Evolutionary conservation across 2,797 vertebrate species (phyloP).

Genomic region (Novumbra hubbsi): DNA sequence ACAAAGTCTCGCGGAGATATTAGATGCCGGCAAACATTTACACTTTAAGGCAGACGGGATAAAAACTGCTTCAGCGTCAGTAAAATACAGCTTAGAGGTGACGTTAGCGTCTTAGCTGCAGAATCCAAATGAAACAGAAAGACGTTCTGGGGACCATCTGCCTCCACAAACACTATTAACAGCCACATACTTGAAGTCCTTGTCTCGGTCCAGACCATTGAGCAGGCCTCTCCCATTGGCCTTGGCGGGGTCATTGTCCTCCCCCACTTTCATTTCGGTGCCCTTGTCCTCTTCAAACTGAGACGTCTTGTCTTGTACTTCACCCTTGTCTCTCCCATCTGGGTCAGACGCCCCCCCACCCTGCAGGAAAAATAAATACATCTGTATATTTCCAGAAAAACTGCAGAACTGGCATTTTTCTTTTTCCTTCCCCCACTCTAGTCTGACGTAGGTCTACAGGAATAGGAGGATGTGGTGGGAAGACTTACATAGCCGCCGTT

Average conservation of each 20-base stretch:
- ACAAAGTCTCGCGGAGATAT: neutral
- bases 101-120: neutral
- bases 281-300: slow-evolving; percentile 96
- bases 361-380: slow-evolving; percentile 59
- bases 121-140: neutral
- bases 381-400: neutral
- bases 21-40: neutral
- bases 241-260: slow-evolving; percentile 87
- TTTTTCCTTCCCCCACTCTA: neutral
- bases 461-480: no score
- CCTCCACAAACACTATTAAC: neutral
- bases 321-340: slow-evolving; percentile 90
- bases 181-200: slow-evolving; percentile 94
- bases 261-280: slow-evolving; percentile 90
- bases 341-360: slow-evolving; percentile 90
- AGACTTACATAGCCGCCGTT: slow-evolving; percentile 95
- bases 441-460: neutral
- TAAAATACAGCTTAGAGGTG: neutral
- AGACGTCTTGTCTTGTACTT: slow-evolving; percentile 89
- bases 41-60: neutral
- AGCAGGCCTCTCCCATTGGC: slow-evolving; percentile 91
- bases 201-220: slow-evolving; percentile 98
- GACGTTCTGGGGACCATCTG: no score
- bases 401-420: neutral
- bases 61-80: neutral